Conservation (phyloP, 2,888 invertebrate species). For the Nipponacmea schrenckii region DNA sequence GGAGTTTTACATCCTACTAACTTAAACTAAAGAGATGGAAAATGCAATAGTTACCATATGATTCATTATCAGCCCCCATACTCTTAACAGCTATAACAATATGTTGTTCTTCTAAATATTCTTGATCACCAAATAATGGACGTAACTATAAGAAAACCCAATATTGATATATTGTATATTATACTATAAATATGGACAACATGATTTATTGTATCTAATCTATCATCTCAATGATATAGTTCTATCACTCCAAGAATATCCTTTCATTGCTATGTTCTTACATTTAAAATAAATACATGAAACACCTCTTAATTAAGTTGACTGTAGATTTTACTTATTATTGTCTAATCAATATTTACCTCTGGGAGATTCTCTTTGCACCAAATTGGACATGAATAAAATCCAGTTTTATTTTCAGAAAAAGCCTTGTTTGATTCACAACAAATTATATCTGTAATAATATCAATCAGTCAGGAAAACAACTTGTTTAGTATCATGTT, state of each 20-base stretch:
- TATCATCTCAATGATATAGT: too few relatives aligned
- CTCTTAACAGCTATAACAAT: constrained; percentile 62
- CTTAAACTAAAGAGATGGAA: too few relatives aligned
- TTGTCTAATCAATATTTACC: constrained; percentile 38
- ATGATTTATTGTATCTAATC: neutral
- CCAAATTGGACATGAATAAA: constrained; percentile 55
- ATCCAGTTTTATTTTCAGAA: constrained; percentile 45
- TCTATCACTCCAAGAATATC: too few relatives aligned
- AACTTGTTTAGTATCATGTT: too few relatives aligned
- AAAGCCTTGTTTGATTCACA: constrained; percentile 52
- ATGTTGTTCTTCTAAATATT: constrained; percentile 65
- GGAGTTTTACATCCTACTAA: too few relatives aligned
- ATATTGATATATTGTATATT: neutral
- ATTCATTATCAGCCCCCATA: constrained; percentile 59
- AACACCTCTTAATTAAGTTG: too few relatives aligned
- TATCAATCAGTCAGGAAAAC: neutral
- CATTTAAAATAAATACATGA: too few relatives aligned
- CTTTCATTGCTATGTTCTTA: too few relatives aligned
- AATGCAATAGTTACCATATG: constrained; percentile 51
- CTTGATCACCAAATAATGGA: constrained; percentile 63
- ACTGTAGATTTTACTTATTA: too few relatives aligned
- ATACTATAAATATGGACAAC: neutral
- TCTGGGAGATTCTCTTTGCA: constrained; percentile 44
- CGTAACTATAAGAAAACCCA: constrained; percentile 45
- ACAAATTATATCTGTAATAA: constrained; percentile 46